Base-by-base conservation (phyloP, 2,888 invertebrate species). In the Polyommatus iphigenia region DNA sequence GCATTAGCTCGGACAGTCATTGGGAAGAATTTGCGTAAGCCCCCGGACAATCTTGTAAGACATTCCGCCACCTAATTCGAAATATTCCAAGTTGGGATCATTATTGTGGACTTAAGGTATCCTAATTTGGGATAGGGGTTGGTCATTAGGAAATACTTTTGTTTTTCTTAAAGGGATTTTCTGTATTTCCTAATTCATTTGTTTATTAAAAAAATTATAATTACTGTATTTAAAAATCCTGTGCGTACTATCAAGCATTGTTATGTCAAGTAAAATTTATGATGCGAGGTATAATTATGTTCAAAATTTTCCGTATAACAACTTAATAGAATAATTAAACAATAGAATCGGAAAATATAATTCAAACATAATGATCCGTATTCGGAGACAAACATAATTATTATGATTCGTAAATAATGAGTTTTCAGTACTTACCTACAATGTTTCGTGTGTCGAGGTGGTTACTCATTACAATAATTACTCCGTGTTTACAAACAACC, bases 1-100 rank as follows among this genome's bases (percentile, higher is more conserved):
- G 75, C n/a, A 75, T 75, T 75, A 75, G 75, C 50, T 50, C 75
- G 75, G 75, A 75, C 75, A 46, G 24, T 73, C 46, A 29, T 18
- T 29, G 75, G 75, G 29, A 75, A 20, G 24, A 54, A 75, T 75
- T 75, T 75, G 54, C 50, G 73, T 73, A 59, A 78, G 59, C 29
- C 46, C 36, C 62, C 73, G 59, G 32, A 57, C 24, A 62, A 41
- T 78, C 50, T 62, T 77, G 77, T 54, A 75, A 50, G 75, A 75
- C 75, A 75, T 75, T 75, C 75, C 75, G 29, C 29, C 75, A 18
- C 29, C 54, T 75, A 20, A 50, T 75, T 73, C 10, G 20, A 3
- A 72, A 36, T 72, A 71, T 46, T 73, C 20, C 6, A 24, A 46
- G 46, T 46, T 13, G 6, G 41, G 41, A 32, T 18, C 67, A 29